Conservation (phyloP, 92 coral and sea anemone genomes). For the Epizoanthus illoricatus region DNA sequence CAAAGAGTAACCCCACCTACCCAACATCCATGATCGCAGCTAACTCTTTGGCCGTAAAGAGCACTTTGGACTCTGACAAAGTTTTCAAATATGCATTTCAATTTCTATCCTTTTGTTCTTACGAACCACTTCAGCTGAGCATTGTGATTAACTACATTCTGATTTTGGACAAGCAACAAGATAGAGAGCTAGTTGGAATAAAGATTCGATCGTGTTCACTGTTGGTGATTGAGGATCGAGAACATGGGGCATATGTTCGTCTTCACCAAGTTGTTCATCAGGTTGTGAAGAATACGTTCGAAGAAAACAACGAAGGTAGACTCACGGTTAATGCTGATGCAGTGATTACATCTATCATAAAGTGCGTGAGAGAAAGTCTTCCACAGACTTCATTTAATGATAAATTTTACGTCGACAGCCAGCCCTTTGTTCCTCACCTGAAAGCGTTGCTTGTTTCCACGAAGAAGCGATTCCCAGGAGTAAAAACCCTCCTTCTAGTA, state of each 20-base stretch:
- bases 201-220: conserved; percentile 42
- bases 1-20: conserved; percentile 33
- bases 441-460: not conserved
- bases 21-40: conserved; percentile 45
- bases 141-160: conserved; percentile 32
- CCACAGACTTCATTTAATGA: not conserved
- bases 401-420: conserved; percentile 15
- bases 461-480: conserved; percentile 5
- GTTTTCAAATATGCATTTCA: conserved; percentile 17
- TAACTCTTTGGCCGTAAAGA: conserved; percentile 32
- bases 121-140: conserved; percentile 19
- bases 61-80: not conserved
- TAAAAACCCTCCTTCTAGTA: not conserved
- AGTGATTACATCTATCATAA: not conserved
- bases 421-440: conserved; percentile 17
- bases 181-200: conserved; percentile 31
- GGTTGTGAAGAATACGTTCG: not conserved
- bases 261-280: conserved; percentile 38
- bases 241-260: conserved; percentile 9
- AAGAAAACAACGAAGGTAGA: not conserved
- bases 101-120: conserved; percentile 14
- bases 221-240: conserved; percentile 33
- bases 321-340: not conserved
- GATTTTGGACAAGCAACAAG: conserved; percentile 3
- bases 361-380: not conserved